Conservation (phyloP, 2,888 invertebrate genomes). For the Girardia tigrina region DNA sequence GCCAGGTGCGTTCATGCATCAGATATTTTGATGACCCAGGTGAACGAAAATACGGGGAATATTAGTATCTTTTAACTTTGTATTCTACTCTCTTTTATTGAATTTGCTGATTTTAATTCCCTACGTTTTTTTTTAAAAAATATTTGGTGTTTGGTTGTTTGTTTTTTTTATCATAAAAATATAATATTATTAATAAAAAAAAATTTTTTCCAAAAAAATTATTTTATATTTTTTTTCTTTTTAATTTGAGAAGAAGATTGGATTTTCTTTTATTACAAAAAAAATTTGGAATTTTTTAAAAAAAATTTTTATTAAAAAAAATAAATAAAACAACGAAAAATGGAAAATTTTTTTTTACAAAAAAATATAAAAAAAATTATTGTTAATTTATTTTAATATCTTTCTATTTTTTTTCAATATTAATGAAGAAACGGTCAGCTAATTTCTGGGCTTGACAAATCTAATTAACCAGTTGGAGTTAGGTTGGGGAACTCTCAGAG, state of each 20-base stretch:
- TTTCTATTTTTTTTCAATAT: background rate
- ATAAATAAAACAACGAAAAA: background rate
- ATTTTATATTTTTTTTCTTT: background rate
- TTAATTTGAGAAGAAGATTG: background rate
- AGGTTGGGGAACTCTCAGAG: slow-evolving; percentile 5
- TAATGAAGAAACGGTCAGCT: slow-evolving; percentile 7
- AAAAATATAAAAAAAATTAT: background rate
- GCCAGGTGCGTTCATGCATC: slow-evolving; percentile 23
- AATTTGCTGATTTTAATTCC: background rate
- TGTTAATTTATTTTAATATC: slow-evolving; percentile 14
- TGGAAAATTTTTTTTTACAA: background rate
- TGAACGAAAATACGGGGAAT: slow-evolving; percentile 8
- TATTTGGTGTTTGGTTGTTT: too few species aligned
- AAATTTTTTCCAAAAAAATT: background rate
- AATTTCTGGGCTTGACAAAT: slow-evolving; percentile 23
- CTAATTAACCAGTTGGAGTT: slow-evolving; percentile 18
- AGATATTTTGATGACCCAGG: slow-evolving; percentile 11
- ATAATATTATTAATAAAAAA: background rate
- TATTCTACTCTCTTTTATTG: background rate
- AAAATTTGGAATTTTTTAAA: too few species aligned
- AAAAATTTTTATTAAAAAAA: background rate
- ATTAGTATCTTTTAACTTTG: background rate
- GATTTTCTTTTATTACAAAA: too few species aligned
- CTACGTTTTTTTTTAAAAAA: too few species aligned
- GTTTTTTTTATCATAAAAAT: too few species aligned